Base-by-base conservation (phyloP, 2,113 vertebrate genomes). In the Mobula birostris region DNA sequence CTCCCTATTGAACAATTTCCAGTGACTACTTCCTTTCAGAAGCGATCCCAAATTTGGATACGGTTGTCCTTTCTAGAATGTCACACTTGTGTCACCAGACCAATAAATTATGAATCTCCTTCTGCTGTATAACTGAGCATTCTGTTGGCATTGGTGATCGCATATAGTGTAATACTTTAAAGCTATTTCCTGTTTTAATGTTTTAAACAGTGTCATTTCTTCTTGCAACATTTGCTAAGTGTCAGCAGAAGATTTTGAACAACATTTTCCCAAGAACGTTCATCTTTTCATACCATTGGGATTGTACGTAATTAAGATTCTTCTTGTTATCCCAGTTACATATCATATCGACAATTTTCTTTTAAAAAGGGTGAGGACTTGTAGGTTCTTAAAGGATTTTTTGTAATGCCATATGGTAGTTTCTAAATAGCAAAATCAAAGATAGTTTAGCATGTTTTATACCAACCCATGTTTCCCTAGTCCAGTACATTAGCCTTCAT, bases 81-180 rank as follows among this genome's bases (percentile, higher is more conserved):
- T n/a, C 83, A 61, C 24, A n/a, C 83, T 63, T 88, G 27, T 12
- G 27, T 61, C 56, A 61, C 83, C 83, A 63, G 83, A 61, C 83
- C 58, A 63, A n/a, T 88, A 88, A 88, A 88, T 88, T 88, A 88
- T 88, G 83, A 56, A 88, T 88, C 14, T n/a, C 61, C 58, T 87
- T 11, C 12, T 17, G 9, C 68, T 87, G 56, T 63, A 61, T 63
- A 63, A 83, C 27, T 58, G 11, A 88, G 61, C 83, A 61, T 63
- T 61, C 58, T 15, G 29, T 63, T 88, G 58, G 58, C 58, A 29
- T 61, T 88, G 56, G 83, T 12, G 29, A 6, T 63, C 61, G 58
- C 15, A n/a, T 63, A 88, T 63, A 63, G 5, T 1, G 5, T 29
- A 58, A 88, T 88, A n/a, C 56, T 1, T n/a, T 32, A 56, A 88